Percentiles rank a stretch among this genome's conserved stretches.
Conservation (phyloP, 2,888 invertebrate genomes). For the Cynaeus angustus region DNA sequence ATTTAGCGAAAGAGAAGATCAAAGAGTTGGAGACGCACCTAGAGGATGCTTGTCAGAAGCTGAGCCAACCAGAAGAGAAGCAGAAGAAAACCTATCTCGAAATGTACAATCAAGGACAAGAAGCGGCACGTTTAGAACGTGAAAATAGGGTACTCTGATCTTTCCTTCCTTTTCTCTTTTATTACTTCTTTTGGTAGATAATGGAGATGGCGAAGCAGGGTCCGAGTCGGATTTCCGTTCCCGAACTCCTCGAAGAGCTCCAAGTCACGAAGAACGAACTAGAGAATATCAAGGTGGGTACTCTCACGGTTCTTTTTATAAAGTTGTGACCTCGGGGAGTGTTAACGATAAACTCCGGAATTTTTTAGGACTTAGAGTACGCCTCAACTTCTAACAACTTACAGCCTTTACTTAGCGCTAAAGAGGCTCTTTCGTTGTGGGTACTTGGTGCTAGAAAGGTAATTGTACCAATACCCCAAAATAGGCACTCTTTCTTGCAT, state of each 20-base stretch:
- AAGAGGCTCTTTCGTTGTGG: slow-evolving; percentile 96
- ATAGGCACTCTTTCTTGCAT: slow-evolving; percentile 33
- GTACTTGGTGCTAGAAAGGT: slow-evolving; percentile 95
- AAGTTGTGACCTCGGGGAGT: neutral
- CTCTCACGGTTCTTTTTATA: too few species aligned
- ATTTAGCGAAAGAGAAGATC: slow-evolving; percentile 82
- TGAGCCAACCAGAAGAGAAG: slow-evolving; percentile 82
- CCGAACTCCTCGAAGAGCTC: slow-evolving; percentile 87
- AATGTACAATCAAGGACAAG: slow-evolving; percentile 87
- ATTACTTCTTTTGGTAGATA: slow-evolving; percentile 64
- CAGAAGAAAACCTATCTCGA: slow-evolving; percentile 86
- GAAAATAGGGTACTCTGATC: slow-evolving; percentile 77
- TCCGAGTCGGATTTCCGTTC: slow-evolving; percentile 83
- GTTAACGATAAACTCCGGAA: slow-evolving; percentile 29
- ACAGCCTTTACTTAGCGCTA: slow-evolving; percentile 91
- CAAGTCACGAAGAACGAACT: slow-evolving; percentile 90
- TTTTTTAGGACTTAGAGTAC: slow-evolving; percentile 82
- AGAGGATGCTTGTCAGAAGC: slow-evolving; percentile 80
- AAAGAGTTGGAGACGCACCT: slow-evolving; percentile 82
- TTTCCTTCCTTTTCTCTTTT: too few species aligned
- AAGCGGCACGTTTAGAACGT: slow-evolving; percentile 83
- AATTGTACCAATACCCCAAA: slow-evolving; percentile 60
- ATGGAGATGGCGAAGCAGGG: slow-evolving; percentile 75
- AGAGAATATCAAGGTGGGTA: slow-evolving; percentile 87
- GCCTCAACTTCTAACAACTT: slow-evolving; percentile 79